Evolutionary conservation across 2,797 vertebrate species (phyloP), one percentile per base, ranked within the genome.

Genomic region (Falco peregrinus): DNA sequence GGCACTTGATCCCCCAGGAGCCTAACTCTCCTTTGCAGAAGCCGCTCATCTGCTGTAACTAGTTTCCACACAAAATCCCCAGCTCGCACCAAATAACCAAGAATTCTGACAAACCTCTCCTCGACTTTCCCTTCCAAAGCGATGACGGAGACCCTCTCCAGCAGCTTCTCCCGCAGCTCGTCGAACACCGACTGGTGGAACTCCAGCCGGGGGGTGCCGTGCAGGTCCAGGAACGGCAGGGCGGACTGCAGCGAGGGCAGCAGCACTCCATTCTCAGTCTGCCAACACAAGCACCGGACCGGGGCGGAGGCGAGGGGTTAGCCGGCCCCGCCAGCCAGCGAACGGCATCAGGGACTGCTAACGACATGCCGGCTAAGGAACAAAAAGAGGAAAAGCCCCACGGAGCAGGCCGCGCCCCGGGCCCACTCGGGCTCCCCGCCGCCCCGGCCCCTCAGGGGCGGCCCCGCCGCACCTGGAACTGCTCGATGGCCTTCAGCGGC

Each of bases 151-250:
- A 99, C 99, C 31, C 99, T 98, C 96, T 99, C 99, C 98, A 99
- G 98, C 87, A 99, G 97, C 95, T 99, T 99, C 28, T 99, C 99
- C 9, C 99, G 96, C 24, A 99, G 98, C 97, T 99, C 99, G 5
- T 99, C 99, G 12, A 99, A 99, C 39, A 99, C 99, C 0, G 99
- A 99, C 98, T 99, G 99, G 94, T 99, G 99, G 95, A 99, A 99
- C 98, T 99, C 99, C n/a, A 99, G 97, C 17, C 99, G 98, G 3
- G 99, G 99, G 1, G 99, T 99, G 29, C 99, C 99, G 4, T 99
- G 99, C 68, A 99, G 98, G 97, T 99, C 99, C 90, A 99, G 96
- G 97, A 99, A 99, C 26, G 99, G 99, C 76, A 99, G 96, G 1
- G 99, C 99, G 0, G 99, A 99, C 98, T 99, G 99, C 39, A 99